Percentiles rank a stretch among this genome's conserved stretches.
Conservation (phyloP, 92 coral and sea anemone genomes). For the Epizoanthus illoricatus region DNA sequence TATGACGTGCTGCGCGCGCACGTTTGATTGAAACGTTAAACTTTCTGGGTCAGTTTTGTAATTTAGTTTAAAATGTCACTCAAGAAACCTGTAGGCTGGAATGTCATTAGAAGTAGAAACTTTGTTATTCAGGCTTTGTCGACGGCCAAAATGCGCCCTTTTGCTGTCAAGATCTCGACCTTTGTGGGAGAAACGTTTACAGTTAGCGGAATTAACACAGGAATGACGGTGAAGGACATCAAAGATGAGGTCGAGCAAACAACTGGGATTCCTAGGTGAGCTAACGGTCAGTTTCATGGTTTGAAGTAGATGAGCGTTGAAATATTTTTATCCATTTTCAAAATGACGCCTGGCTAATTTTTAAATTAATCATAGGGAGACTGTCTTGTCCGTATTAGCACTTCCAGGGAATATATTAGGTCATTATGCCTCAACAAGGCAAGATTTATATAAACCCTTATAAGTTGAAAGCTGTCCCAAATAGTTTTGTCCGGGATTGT, state of each 20-base stretch:
- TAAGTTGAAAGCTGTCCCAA: too few species aligned
- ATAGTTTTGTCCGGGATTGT: too few species aligned
- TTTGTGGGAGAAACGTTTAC: slow-evolving; percentile 23
- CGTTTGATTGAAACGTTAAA: not conserved
- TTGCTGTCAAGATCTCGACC: slow-evolving; percentile 5
- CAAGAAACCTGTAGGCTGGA: not conserved
- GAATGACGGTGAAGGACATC: slow-evolving; percentile 8
- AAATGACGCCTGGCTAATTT: too few species aligned
- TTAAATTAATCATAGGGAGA: too few species aligned
- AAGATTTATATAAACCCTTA: too few species aligned
- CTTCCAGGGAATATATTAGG: too few species aligned
- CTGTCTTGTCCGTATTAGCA: too few species aligned
- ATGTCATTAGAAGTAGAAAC: slow-evolving; percentile 8
- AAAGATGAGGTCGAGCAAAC: slow-evolving; percentile 26
- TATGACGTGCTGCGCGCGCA: not conserved
- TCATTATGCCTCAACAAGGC: too few species aligned
- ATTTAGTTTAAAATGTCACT: not conserved
- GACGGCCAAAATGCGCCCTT: not conserved
- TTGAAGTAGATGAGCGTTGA: too few species aligned
- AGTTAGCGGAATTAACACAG: not conserved
- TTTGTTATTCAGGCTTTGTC: not conserved
- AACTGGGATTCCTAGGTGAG: slow-evolving; percentile 30
- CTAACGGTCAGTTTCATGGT: too few species aligned
- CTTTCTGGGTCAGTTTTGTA: not conserved
- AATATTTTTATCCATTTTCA: too few species aligned